phyloP scores from a whole-genome alignment of 1,140 invertebrate species.

The Pristionchus pacificus region DNA sequence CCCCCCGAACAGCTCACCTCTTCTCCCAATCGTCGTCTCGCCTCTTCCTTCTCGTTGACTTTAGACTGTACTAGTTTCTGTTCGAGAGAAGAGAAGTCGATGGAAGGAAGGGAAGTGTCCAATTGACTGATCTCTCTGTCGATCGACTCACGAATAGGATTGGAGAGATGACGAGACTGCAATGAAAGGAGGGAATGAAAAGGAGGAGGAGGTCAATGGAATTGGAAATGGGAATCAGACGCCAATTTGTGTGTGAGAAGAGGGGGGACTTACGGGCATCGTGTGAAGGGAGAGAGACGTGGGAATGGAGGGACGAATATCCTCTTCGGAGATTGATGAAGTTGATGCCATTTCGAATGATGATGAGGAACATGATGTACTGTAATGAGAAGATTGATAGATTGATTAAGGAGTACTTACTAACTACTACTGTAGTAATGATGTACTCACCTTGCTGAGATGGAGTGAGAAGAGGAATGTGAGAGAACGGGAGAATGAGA shows the following conservation, averaged over 20 bases:
- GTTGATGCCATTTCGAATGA: neutral
- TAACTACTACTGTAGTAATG: neutral
- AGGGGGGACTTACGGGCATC: neutral
- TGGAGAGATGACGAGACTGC: no score
- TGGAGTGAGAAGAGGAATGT: neutral
- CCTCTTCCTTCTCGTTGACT: neutral
- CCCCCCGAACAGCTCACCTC: no score
- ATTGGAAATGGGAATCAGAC: no score
- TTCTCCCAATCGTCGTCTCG: neutral
- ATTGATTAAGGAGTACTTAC: no score
- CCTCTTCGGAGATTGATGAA: neutral
- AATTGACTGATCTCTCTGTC: neutral
- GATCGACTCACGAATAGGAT: no score
- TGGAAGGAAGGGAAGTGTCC: neutral
- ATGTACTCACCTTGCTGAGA: neutral
- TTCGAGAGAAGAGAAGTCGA: neutral
- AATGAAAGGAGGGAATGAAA: no score
- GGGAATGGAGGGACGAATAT: neutral
- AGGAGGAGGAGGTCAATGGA: no score
- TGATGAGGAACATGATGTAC: neutral
- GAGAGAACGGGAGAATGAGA: neutral
- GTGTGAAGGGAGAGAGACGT: neutral
- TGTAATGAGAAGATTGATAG: no score
- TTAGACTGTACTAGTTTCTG: neutral
- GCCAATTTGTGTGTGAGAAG: neutral